Base-by-base conservation (phyloP, 1,140 invertebrate genomes). In the Drosophila mayri region DNA sequence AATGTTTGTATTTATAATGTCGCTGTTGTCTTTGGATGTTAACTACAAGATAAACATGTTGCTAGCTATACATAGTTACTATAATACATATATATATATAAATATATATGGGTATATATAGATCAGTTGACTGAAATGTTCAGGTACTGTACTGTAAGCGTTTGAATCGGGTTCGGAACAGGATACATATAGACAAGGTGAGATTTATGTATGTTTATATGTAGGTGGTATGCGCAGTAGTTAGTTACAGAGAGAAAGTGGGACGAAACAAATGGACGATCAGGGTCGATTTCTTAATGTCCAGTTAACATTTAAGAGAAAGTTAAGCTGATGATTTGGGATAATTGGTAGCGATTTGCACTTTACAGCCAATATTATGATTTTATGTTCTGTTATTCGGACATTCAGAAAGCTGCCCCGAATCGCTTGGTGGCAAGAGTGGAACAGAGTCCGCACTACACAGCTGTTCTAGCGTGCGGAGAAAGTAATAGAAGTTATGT, bases 1-100 rank as follows among this genome's bases (percentile, higher is more conserved):
- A 52, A 77, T 81, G 72, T 81, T 77, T 65, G 67, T 54, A 55
- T 82, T 37, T 76, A 59, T 76, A 54, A 62, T 65, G 76, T 70
- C 43, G 30, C 41, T 77, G 20, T 76, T 76, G 59, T 52, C 62
- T 55, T 44, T 35, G 59, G 58, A 81, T 82, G 79, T 70, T 83
- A 79, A 87, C 79, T 86, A 81, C 61, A 79, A 80, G 79, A 75
- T 73, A 83, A 54, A 88, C 74, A 92, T 91, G 90, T 92, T 92
- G 91, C 90, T 92, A 88, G 90, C 90, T 92, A 87, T 92, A 92
- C 90, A 91, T 91, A 84, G 62, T 73, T 81, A 66, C 55, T 71
- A 58, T 60, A 59, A 65, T 63, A 59, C 59, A 49, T 71, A 66
- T 68, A 61, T 66, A 72, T 25, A 22, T 22, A 22, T 62, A 44